Percentiles rank a stretch among this genome's conserved stretches.
phyloP scores from a whole-genome alignment of 2,113 vertebrate genomes.

The Xenopus laevis region DNA sequence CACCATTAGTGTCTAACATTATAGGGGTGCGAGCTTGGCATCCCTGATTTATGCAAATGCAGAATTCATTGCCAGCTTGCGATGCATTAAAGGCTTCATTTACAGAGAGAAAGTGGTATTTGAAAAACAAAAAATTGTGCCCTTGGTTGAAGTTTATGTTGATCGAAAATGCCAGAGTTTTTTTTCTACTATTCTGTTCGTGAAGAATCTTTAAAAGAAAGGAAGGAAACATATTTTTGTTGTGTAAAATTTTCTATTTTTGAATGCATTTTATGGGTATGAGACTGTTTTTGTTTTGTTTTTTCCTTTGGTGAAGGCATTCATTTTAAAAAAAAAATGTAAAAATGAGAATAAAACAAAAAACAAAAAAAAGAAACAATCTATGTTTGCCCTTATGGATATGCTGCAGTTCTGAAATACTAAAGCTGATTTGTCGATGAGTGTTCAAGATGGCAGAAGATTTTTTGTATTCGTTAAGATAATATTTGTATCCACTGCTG shows the following conservation, averaged over 20 bases:
- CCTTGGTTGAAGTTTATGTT: conserved; percentile 75
- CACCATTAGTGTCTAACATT: no score
- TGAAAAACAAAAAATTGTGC: conserved; percentile 66
- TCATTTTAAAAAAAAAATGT: conserved; percentile 41
- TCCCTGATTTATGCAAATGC: conserved; percentile 48
- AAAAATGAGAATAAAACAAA: conserved; percentile 28
- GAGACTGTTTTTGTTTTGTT: conserved; percentile 70
- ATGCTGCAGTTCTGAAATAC: conserved; percentile 81
- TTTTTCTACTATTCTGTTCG: conserved; percentile 68
- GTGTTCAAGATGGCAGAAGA: conserved; percentile 78
- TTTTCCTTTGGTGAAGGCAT: conserved; percentile 72
- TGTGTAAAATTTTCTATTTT: conserved; percentile 86
- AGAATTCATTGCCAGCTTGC: background rate
- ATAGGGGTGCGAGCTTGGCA: background rate
- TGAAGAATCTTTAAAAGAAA: conserved; percentile 76
- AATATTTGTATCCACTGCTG: conserved; percentile 83
- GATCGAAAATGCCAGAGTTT: conserved; percentile 68
- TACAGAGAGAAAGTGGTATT: conserved; percentile 51
- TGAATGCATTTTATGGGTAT: conserved; percentile 81
- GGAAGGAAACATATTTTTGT: conserved; percentile 85
- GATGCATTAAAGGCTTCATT: conserved; percentile 3
- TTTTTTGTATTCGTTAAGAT: conserved; percentile 82
- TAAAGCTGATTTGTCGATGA: conserved; percentile 68
- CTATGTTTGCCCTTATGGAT: conserved; percentile 80
- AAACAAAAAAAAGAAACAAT: conserved; percentile 68